Base-by-base conservation (phyloP, 2,113 vertebrate genomes). In the Bujurquina vittata region DNA sequence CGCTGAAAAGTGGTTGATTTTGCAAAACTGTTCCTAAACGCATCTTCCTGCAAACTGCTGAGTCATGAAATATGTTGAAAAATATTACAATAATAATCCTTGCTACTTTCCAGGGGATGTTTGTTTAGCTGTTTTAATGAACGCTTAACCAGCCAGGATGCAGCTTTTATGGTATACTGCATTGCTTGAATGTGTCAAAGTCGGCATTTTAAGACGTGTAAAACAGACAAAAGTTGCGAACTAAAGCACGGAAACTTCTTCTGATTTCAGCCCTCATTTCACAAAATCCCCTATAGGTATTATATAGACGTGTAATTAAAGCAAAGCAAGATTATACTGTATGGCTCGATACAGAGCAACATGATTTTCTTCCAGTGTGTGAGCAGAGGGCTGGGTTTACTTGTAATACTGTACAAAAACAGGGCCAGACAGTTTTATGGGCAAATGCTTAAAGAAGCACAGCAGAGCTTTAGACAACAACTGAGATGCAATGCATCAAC, bases 351-450 rank as follows among this genome's bases (percentile, higher is more conserved):
- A 7, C 14, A 12, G 52, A 3, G 15, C 57, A 55, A 63, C 57
- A 35, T 35, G 5, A 62, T 63, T 76, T 58, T 23, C 52, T 80
- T 56, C 23, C 33, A n/a, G 20, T 49, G 62, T 43, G 23, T 65
- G 49, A 87, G 76, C 60, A 56, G 23, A 61, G 76, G 65, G 23
- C 46, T 31, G 43, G 8, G 46, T 72, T 81, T 87, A 37, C 80
- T 49, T 33, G 22, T 62, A 49, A 75, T 62, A 46, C 78, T 61
- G 57, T 56, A 59, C 63, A 59, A 80, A 59, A 80, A 57, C 40
- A 26, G 35, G 3, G 29, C 40, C 58, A 67, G 73, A 55, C 26
- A 75, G 77, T 67, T 54, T 69, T 74, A 80, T 29, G 77, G 58
- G 72, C 57, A 77, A 76, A 58, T 65, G 57, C 35, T 40, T 58